A percentile compares a stretch with the other conserved stretches of the same genome.
phyloP scores from a whole-genome alignment of 64 coral and sea anemone genomes.

The Actinia tenebrosa region DNA sequence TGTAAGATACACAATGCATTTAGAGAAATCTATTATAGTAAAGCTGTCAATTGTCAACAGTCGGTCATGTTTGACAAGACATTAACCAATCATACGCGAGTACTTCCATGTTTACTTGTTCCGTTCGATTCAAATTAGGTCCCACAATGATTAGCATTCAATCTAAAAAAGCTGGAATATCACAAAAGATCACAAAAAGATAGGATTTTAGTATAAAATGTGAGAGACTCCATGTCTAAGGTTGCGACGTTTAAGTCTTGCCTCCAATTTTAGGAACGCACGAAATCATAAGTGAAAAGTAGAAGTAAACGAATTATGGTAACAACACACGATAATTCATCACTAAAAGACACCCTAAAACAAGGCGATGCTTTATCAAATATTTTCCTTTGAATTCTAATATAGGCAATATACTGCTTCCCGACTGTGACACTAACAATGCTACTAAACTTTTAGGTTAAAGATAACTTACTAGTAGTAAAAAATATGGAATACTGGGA shows the following conservation, averaged over 20 bases:
- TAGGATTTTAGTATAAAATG: neutral
- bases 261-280: neutral
- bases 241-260: too few species aligned
- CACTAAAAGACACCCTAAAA: neutral
- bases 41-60: constrained; percentile 10
- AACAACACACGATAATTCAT: neutral
- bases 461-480: too few species aligned
- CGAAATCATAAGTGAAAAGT: neutral
- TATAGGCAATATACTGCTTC: neutral
- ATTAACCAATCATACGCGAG: neutral
- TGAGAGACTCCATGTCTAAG: too few species aligned
- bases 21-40: constrained; percentile 4
- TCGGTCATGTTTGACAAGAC: constrained; percentile 17
- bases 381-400: neutral
- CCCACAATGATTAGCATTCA: neutral
- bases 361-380: neutral
- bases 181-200: neutral
- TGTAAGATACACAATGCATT: neutral
- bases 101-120: constrained; percentile 6
- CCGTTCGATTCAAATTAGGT: neutral
- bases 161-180: neutral
- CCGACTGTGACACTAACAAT: neutral
- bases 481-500: too few species aligned
- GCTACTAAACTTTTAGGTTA: neutral
- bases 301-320: neutral